These are phyloP conservation scores for Arvicanthis niloticus DNA, from an alignment of 2,113 vertebrate genomes.

Conservation along the genomic window DNA sequence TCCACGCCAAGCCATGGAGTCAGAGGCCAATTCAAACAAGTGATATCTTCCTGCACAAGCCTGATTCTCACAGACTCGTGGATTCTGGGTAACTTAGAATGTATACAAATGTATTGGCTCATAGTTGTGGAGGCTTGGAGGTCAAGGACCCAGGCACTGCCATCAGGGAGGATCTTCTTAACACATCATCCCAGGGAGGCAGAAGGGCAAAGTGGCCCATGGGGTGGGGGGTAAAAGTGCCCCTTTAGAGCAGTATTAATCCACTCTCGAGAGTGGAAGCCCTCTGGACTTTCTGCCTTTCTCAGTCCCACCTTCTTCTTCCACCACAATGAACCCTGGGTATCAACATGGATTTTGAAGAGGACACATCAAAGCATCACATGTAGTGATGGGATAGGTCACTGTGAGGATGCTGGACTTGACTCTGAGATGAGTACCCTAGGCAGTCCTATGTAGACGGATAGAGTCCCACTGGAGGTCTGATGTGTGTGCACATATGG, in stretches of 20 bases:
- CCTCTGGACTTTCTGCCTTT: background rate
- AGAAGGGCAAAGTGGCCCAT: background rate
- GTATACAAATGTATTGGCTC: background rate
- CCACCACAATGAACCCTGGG: background rate
- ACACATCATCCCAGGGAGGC: background rate
- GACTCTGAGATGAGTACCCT: background rate
- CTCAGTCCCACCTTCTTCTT: background rate
- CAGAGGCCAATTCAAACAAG: background rate
- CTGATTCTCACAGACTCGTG: background rate
- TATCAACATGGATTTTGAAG: background rate
- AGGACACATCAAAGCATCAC: background rate
- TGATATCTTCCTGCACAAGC: background rate
- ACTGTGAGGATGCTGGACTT: background rate
- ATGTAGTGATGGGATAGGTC: background rate
- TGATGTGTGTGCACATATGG: too few species aligned
- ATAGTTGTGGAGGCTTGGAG: background rate
- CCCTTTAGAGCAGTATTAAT: background rate
- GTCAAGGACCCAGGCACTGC: background rate
- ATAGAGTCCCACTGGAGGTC: background rate
- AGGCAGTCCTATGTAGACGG: background rate
- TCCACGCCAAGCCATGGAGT: too few species aligned
- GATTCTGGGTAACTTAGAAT: background rate
- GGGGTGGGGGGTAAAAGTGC: rapidly evolving
- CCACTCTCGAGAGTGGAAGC: too few species aligned
- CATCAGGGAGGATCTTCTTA: background rate